phyloP scores from a whole-genome alignment of 2,113 vertebrate species.

The Apaloderma vittatum region DNA sequence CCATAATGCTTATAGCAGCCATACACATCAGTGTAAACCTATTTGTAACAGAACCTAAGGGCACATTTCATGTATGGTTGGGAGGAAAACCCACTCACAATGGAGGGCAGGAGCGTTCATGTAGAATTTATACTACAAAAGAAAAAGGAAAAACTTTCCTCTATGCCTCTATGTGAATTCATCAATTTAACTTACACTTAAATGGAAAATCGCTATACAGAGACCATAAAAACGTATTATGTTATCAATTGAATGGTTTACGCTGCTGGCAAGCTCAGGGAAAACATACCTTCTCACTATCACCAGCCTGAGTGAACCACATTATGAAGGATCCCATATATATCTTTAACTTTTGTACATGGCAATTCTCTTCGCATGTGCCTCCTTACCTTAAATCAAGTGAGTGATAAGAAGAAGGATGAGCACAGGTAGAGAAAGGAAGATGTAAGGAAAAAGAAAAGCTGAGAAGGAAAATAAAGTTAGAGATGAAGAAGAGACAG shows the following conservation, averaged over 20 bases:
- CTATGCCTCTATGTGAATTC: constrained; percentile 73
- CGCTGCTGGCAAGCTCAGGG: constrained; percentile 74
- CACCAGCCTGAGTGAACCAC: constrained; percentile 70
- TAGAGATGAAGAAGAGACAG: constrained; percentile 43
- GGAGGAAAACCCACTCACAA: constrained; percentile 70
- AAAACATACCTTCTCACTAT: constrained; percentile 73
- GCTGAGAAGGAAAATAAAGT: constrained; percentile 46
- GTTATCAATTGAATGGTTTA: constrained; percentile 78
- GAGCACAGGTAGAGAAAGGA: background rate
- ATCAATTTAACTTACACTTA: constrained; percentile 81
- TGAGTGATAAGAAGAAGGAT: constrained; percentile 65
- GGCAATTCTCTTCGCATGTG: constrained; percentile 65
- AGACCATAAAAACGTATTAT: constrained; percentile 80
- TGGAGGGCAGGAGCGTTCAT: constrained; percentile 63
- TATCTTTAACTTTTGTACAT: constrained; percentile 74
- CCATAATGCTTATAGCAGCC: constrained; percentile 59
- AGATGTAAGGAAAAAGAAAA: constrained; percentile 44
- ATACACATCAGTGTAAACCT: constrained; percentile 58
- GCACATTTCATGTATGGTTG: constrained; percentile 62
- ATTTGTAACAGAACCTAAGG: constrained; percentile 70
- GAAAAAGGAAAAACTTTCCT: constrained; percentile 69
- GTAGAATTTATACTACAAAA: constrained; percentile 77
- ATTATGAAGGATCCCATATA: constrained; percentile 76
- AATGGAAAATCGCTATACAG: constrained; percentile 80
- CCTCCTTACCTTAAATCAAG: constrained; percentile 71